Percentiles rank a stretch among this genome's conserved stretches.
Evolutionary conservation across 2,113 vertebrate species (phyloP).

Genomic region (Chloebia gouldiae): DNA sequence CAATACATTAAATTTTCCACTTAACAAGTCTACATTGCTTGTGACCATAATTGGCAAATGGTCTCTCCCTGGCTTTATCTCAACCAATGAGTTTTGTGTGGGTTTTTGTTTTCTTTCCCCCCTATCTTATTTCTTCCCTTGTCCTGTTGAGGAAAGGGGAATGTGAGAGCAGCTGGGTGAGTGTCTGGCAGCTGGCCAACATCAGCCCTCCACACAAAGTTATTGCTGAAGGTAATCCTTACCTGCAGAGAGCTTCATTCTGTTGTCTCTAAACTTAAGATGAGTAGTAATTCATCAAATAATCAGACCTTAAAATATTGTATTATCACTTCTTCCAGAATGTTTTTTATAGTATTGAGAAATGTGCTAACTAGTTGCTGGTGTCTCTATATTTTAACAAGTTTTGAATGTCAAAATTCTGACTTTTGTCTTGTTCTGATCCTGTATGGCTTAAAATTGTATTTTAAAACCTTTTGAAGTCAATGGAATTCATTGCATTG

Average conservation of each 20-base stretch:
- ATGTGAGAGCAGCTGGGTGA: not conserved
- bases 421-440: not conserved
- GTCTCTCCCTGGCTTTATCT: not conserved
- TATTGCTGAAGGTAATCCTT: not conserved
- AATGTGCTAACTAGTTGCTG: not conserved
- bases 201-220: not conserved
- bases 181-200: too few relatives aligned
- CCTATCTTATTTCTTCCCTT: not conserved
- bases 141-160: not conserved
- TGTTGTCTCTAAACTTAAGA: not conserved
- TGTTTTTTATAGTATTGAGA: not conserved
- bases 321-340: not conserved
- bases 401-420: not conserved
- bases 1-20: not conserved
- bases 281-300: not conserved
- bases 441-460: not conserved
- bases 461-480: not conserved
- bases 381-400: not conserved
- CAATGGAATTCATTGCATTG: not conserved
- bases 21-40: not conserved
- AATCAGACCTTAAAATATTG: not conserved
- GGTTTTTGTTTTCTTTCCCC: not conserved
- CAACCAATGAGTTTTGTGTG: accelerated
- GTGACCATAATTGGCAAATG: not conserved
- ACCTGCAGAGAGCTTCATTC: not conserved